Evolutionary conservation across 2,113 vertebrate species (phyloP).

Genomic region (Athene cunicularia): DNA sequence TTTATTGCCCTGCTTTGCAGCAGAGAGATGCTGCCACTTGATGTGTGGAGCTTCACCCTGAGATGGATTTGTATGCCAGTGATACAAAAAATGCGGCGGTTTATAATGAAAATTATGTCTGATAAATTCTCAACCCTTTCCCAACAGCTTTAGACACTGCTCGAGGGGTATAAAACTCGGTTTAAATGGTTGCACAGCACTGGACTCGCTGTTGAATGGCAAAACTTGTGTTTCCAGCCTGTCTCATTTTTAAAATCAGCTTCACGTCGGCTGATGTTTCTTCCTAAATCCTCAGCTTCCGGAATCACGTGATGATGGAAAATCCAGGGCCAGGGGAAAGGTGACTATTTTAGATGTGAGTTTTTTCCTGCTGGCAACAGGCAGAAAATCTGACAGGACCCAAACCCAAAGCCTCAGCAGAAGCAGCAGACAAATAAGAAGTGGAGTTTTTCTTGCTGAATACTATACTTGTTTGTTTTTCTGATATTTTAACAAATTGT

Average conservation of each 20-base stretch:
- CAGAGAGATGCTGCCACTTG: not conserved
- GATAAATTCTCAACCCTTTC: not conserved
- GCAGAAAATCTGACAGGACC: not conserved
- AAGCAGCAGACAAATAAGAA: not conserved
- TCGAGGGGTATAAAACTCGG: not conserved
- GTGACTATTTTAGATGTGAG: not conserved
- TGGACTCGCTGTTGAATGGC: not conserved
- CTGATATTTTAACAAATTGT: not conserved
- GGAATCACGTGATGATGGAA: not conserved
- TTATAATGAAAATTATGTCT: not conserved
- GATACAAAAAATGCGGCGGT: not conserved
- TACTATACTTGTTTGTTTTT: not conserved
- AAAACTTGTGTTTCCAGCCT: not conserved
- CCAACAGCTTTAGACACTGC: not conserved
- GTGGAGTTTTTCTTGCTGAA: not conserved
- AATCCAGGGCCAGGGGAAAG: conserved; percentile 1
- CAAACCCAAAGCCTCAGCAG: not conserved
- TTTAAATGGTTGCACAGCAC: not conserved
- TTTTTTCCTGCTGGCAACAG: conserved; percentile 12
- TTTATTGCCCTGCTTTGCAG: not conserved
- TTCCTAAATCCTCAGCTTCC: conserved; percentile 7
- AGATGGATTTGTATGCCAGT: not conserved
- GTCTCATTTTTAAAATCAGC: not conserved
- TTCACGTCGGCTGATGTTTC: not conserved
- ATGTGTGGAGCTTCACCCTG: not conserved